Evolutionary conservation across 2,797 vertebrate species (phyloP), one percentile per base, ranked within the genome.

Genomic region (Molossus alvarezi): DNA sequence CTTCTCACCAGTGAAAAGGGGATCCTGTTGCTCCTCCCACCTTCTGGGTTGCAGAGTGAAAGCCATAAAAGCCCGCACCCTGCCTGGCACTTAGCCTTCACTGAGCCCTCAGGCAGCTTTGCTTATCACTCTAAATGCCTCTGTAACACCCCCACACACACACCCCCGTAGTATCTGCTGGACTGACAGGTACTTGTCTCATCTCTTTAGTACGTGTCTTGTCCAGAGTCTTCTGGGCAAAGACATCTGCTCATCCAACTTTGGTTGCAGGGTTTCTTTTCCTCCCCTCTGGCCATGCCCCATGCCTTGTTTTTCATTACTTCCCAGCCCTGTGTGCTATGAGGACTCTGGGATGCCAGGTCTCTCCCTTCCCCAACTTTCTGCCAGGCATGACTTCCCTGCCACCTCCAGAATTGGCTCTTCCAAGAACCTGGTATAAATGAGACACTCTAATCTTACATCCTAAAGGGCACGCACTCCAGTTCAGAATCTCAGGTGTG

Each of bases 1-100:
- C 10, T 18, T 88, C 51, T 94, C 29, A 20, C 33, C 55, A 62
- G 21, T 72, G 67, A 37, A 33, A 33, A 33, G 29, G 53, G 81
- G 18, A 25, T 33, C 29, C 62, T 67, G 33, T 65, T 83, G 81
- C 62, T 51, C 23, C 45, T 65, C 41, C 45, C 7, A 9, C 27
- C 81, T 18, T 65, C 18, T 64, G n/a, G 72, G 29, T 27, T 55
- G 76, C 23, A 58, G 62, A 53, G 33, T 37, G 53, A 58, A 53
- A 79, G 25, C 33, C 18, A 25, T 88, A 33, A 71, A 81, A 84
- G 41, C 27, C 41, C 25, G 25, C 6, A 55, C 41, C 15, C 6
- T 95, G 55, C 75, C 72, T 73, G 55, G 57, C 37, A 27, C 57
- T 62, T 45, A 69, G 57, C 77, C 57, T 89, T 90, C 57, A 57